Evolutionary conservation across 2,888 invertebrate species (phyloP), one percentile per base, ranked within the genome.

Genomic region (Tipula lateralis): DNA sequence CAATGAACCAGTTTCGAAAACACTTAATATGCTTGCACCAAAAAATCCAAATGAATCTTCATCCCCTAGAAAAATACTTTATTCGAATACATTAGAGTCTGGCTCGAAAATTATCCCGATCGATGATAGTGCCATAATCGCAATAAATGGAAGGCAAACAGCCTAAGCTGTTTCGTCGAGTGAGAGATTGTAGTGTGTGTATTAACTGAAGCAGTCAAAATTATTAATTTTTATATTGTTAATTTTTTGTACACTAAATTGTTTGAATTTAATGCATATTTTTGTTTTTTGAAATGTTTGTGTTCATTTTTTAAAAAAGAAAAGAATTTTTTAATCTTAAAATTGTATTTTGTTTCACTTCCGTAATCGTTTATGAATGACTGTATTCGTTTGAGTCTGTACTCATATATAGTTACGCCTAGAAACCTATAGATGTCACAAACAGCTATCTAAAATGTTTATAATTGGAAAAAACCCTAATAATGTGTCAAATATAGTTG

Each of bases 201-300:
- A 36, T 44, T 44, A 66, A 66, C 66, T 66, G 66, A 50, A 50
- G 19, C 24, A 66, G 66, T 66, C 66, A 24, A 66, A 66, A 66
- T 66, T 24, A 24, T 66, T 66, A 66, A 66, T 66, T 66, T 66
- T 66, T 19, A 66, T 66, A 66, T 66, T 66, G 66, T 66, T 66
- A 66, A 66, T 66, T 66, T 66, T 66, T 66, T 66, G 66, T 66
- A 66, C 66, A 66, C 66, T 66, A 66, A 24, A 66, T 66, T 66
- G 66, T 66, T 66, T 66, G 66, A 66, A 66, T 66, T 66, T 66
- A 66, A 66, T 66, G 66, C 66, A 66, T 66, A 66, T 66, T 66
- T 66, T 66, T 66, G 5, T 66, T 66, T 66, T 66, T 66, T 66
- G 66, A 66, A 66, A 66, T 66, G 66, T 66, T 66, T 66, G 66